Conservation (phyloP, 2,113 vertebrate species). For the Sturnira hondurensis region DNA sequence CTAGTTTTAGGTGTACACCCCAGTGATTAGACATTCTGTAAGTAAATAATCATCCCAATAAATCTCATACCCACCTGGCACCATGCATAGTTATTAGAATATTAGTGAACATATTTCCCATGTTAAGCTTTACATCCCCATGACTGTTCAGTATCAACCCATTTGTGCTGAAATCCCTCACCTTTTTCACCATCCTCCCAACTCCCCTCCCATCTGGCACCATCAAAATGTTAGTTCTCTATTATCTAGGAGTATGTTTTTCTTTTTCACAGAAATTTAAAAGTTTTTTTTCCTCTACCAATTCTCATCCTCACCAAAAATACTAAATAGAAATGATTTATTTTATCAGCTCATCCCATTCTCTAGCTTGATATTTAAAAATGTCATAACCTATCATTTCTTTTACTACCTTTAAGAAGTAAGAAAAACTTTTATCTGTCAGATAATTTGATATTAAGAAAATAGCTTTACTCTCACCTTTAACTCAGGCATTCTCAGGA, state of each 20-base stretch:
- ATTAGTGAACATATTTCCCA: not conserved
- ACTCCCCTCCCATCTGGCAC: not conserved
- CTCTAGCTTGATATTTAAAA: constrained; percentile 23
- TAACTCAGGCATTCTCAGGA: constrained; percentile 60
- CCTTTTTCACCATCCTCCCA: not conserved
- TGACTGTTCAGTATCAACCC: not conserved
- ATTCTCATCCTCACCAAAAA: not conserved
- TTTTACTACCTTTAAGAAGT: constrained; percentile 48
- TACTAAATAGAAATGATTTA: constrained; percentile 23
- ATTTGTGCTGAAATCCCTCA: not conserved
- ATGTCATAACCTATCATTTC: constrained; percentile 11
- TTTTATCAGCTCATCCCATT: not conserved
- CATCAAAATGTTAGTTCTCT: not conserved
- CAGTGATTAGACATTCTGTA: not conserved
- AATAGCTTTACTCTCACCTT: constrained; percentile 73
- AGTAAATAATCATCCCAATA: not conserved
- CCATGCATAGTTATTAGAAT: not conserved
- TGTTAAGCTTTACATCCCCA: not conserved
- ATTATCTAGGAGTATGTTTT: not conserved
- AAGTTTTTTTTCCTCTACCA: not conserved
- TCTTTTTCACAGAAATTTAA: not conserved
- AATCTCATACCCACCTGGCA: not conserved
- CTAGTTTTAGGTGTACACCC: not conserved
- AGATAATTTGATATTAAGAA: constrained; percentile 64
- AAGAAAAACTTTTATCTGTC: constrained; percentile 62